Base-by-base conservation (phyloP, 1,140 invertebrate genomes). In the Aphidius gifuensis region DNA sequence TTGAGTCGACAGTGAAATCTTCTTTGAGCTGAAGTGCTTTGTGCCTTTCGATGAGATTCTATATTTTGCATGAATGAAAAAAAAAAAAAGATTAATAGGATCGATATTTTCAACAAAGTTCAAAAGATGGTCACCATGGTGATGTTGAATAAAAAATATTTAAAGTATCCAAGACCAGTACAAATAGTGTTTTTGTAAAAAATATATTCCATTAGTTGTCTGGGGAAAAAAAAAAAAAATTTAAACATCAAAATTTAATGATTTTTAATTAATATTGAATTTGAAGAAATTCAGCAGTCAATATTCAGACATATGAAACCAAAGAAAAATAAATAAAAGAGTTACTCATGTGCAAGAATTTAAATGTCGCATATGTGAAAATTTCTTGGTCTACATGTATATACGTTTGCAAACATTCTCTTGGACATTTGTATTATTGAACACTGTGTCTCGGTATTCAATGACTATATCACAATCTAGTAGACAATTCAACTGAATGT, bases 331-430 rank as follows among this genome's bases (percentile, higher is more conserved):
- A 8, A 46, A 46, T 46, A n/a, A 46, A n/a, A 46, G n/a, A 46
- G 8, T 46, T 46, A 8, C 45, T 8, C n/a, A 46, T 8, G 38
- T 7, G 50, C 38, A 44, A 55, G n/a, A 55, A 55, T 42, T 39
- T 3, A 42, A 32, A 32, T 32, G 23, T 32, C 23, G 23, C 23
- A 32, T 32, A 32, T 32, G 23, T 32, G 23, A 32, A 32, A 32
- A 32, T 32, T 32, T 32, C 23, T 32, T 32, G 23, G 23, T 32
- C 23, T 32, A 47, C 58, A n/a, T 42, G 38, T 16, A 42, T 45
- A 32, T 62, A 21, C 60, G 60, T 58, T 56, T 67, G 66, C 63
- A 65, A 67, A 67, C 61, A 67, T 67, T 67, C 63, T 58, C 63
- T 61, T 54, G 47, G 63, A 61, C 60, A 44, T 61, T 32, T 32